Evolutionary conservation across 2,888 invertebrate genomes (phyloP), one percentile per base, ranked within the genome.

Genomic region (Pimpla rufipes): DNA sequence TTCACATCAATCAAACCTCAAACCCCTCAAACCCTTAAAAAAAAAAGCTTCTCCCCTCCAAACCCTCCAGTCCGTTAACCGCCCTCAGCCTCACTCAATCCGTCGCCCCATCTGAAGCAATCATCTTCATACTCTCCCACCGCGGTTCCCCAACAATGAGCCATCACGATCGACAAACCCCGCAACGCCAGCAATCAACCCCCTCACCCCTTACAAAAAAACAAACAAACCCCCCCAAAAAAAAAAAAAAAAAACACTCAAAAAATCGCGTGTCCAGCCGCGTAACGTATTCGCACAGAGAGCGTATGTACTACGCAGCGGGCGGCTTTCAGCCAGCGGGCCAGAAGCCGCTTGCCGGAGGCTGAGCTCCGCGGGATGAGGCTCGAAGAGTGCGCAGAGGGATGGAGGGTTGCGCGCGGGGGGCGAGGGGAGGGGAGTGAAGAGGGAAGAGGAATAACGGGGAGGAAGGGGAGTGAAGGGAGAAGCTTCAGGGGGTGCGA

Each of bases 241-340:
- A 18, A 55, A 6, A 29, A 29, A 3, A 16, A 35, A 37, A 59
- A 37, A 37, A 59, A 59, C 35, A 59, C 8, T 59, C 7, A 16
- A 40, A 62, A 37, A 62, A 37, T 62, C 37, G 37, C 35, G 35
- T 62, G 62, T 62, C 62, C 40, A 62, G 83, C 79, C 86, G 87
- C 84, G 87, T 88, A 87, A 89, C 89, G 89, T 89, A 89, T 90
- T 90, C 91, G 90, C 91, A 88, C 90, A 88, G 89, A 88, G 89
- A 88, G 83, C 57, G 79, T 67, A 89, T 85, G 45, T 70, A n/a
- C n/a, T n/a, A n/a, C n/a, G n/a, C n/a, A 66, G 11, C 29, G 29
- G 23, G 64, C 42, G 71, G 71, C 57, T 85, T 85, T 79, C 77
- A 84, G 80, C 86, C 71, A 59, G 80, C 68, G 75, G 70, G 80